Evolutionary conservation across 2,888 invertebrate genomes (phyloP).

Genomic region (Anarsia innoxiella): DNA sequence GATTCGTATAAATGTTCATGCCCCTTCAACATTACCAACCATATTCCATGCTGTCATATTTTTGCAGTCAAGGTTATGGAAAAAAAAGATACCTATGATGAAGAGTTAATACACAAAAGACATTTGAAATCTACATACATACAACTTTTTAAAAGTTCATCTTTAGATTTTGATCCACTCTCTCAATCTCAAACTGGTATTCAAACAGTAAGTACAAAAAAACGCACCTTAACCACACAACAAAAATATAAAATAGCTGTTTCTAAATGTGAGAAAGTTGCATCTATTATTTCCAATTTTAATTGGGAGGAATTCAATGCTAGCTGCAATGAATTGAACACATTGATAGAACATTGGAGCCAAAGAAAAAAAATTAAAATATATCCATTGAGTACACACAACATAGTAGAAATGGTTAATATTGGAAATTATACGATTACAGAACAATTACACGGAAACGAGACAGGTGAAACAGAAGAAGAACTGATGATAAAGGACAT

Average conservation of each 20-base stretch:
- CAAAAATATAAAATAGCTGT: conserved; percentile 5
- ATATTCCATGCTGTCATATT: not conserved
- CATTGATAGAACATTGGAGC: not conserved
- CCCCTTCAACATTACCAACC: not conserved
- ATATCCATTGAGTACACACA: not conserved
- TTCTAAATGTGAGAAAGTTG: conserved; percentile 5
- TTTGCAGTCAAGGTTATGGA: not conserved
- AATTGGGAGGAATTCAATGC: not conserved
- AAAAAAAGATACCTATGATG: not conserved
- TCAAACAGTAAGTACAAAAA: not conserved
- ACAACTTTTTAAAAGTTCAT: not conserved
- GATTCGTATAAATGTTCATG: not conserved
- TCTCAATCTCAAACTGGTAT: conserved; percentile 1
- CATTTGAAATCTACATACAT: not conserved
- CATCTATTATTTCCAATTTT: conserved; percentile 1
- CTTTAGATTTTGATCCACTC: not conserved
- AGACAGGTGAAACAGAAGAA: conserved; percentile 1
- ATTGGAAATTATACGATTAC: conserved; percentile 1
- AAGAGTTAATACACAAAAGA: not conserved
- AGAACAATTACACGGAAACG: not conserved
- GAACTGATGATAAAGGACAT: not conserved
- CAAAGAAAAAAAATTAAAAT: not conserved
- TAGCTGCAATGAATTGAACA: not conserved
- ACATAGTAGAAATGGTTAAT: not conserved
- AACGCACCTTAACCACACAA: not conserved